A percentile compares a stretch with the other conserved stretches of the same genome.
phyloP scores from a whole-genome alignment of 2,797 vertebrate species.

The Channallabes apus region DNA sequence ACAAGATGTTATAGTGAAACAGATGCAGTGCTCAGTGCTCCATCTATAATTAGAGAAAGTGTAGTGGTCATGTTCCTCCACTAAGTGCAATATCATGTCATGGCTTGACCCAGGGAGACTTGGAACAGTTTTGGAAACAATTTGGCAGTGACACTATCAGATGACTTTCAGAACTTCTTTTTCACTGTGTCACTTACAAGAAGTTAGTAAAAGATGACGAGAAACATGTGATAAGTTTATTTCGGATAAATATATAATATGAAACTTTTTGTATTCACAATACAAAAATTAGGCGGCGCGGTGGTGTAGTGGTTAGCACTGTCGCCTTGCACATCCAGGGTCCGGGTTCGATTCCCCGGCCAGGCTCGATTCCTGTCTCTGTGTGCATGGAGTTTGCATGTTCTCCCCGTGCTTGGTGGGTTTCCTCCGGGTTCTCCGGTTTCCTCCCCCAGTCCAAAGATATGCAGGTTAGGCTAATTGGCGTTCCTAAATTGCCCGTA shows the following conservation, averaged over 20 bases:
- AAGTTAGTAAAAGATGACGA: neutral
- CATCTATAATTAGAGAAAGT: constrained; percentile 20
- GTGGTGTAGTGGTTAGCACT: no score
- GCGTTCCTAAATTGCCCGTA: no score
- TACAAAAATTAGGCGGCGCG: no score
- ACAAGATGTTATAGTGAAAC: neutral
- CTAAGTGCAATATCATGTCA: constrained; percentile 22
- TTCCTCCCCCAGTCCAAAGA: no score
- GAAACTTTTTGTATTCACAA: neutral
- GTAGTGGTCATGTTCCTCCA: neutral
- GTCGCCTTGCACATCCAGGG: no score
- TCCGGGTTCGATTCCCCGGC: no score
- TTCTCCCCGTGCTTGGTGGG: no score
- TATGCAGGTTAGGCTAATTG: no score
- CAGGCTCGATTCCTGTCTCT: no score
- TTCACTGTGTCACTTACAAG: no score
- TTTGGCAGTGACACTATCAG: constrained; percentile 16
- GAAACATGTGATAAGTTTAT: neutral
- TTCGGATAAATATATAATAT: neutral
- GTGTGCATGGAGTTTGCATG: no score
- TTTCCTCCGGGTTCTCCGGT: no score
- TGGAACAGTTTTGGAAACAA: neutral
- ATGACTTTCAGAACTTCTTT: constrained; percentile 28
- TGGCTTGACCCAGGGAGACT: neutral
- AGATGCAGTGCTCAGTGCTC: neutral